These are phyloP conservation scores for Cetoscarus ocellatus DNA, from an alignment of 2,797 vertebrate genomes.

Conservation along the genomic window DNA sequence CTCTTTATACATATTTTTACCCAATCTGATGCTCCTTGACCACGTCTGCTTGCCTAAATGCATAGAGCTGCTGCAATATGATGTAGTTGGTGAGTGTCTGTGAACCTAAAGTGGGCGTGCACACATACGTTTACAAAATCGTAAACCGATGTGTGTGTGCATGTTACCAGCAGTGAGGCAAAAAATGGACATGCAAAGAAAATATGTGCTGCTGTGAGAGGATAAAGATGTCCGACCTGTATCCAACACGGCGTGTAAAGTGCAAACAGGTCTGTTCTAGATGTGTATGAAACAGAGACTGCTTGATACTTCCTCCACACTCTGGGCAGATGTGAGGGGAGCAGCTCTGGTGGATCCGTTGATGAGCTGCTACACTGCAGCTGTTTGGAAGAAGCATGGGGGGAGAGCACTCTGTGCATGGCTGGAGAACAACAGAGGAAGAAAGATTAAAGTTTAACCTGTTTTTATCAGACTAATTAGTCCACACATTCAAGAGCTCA, in stretches of 20 bases:
- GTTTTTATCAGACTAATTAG: no score
- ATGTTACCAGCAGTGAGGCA: no score
- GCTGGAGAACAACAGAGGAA: conserved; percentile 69
- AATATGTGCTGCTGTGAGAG: no score
- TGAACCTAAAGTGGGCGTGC: no score
- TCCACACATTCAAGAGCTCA: conserved; percentile 60
- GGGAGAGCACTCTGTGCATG: conserved; percentile 90
- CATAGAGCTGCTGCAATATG: no score
- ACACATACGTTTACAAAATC: no score
- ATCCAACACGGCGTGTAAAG: conserved; percentile 93
- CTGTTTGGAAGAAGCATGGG: conserved; percentile 93
- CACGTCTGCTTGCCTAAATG: no score
- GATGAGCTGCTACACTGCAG: conserved; percentile 92
- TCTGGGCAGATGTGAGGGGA: conserved; percentile 93
- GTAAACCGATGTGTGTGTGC: no score
- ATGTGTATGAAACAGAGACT: conserved; percentile 87
- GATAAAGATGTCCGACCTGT: conserved; percentile 85
- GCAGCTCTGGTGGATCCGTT: conserved; percentile 90
- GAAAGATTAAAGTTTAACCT: no score
- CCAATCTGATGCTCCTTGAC: no score
- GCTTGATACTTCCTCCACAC: conserved; percentile 89
- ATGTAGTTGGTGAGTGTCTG: no score
- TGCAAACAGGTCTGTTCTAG: conserved; percentile 92
- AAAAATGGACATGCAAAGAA: neutral
- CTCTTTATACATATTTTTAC: no score